phyloP scores from a whole-genome alignment of 2,113 vertebrate genomes.

The Cryptotis parvus region DNA sequence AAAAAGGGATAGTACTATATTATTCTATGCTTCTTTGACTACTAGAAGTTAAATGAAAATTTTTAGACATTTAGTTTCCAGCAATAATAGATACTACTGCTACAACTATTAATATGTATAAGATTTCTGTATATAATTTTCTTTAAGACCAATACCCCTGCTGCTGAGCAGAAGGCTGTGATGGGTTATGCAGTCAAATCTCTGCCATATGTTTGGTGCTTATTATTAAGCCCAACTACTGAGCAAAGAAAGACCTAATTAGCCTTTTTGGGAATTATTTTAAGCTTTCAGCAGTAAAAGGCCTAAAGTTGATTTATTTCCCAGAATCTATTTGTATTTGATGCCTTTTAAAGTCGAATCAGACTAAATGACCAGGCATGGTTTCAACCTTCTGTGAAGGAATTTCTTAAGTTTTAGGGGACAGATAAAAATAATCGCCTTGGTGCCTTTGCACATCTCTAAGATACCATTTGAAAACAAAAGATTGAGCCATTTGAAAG shows the following conservation, averaged over 20 bases:
- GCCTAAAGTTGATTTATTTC: slow-evolving; percentile 81
- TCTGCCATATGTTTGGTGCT: slow-evolving; percentile 80
- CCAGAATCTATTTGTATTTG: slow-evolving; percentile 77
- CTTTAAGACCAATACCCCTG: slow-evolving; percentile 56
- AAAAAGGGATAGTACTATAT: slow-evolving; percentile 52
- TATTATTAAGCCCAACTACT: slow-evolving; percentile 82
- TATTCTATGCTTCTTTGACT: slow-evolving; percentile 41
- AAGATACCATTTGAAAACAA: slow-evolving; percentile 58
- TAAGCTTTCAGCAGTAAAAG: slow-evolving; percentile 78
- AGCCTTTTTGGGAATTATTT: slow-evolving; percentile 83
- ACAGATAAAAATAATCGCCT: slow-evolving; percentile 17
- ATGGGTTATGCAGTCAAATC: slow-evolving; percentile 61
- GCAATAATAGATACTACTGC: background rate
- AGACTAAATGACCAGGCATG: slow-evolving; percentile 67
- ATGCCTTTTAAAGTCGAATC: slow-evolving; percentile 76
- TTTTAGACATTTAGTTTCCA: slow-evolving; percentile 46
- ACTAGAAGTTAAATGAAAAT: slow-evolving; percentile 14
- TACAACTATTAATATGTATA: slow-evolving; percentile 44
- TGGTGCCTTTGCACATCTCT: background rate
- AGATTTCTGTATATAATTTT: slow-evolving; percentile 53
- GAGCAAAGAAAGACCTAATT: slow-evolving; percentile 81
- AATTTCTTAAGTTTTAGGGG: slow-evolving; percentile 55
- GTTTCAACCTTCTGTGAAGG: slow-evolving; percentile 62
- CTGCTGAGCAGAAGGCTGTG: slow-evolving; percentile 68
- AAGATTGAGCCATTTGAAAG: slow-evolving; percentile 49